These are phyloP conservation scores for Aphelocoma californica DNA, from an alignment of 2,797 vertebrate species.

Conservation along the genomic window DNA sequence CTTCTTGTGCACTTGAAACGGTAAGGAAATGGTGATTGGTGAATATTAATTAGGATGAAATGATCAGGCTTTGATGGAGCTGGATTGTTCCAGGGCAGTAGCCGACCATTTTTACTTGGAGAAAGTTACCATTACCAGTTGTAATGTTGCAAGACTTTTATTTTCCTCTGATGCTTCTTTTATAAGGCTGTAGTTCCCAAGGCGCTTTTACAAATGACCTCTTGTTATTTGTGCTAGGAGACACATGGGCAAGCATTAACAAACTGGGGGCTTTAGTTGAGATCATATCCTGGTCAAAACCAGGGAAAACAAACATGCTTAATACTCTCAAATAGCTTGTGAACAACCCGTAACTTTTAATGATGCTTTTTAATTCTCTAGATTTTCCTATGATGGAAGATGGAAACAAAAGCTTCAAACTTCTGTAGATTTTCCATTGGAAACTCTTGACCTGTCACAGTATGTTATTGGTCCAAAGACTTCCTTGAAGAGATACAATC, in stretches of 20 bases:
- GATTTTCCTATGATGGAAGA: constrained; percentile 96
- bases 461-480: constrained; percentile 95
- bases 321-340: background rate
- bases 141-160: background rate
- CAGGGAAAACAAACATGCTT: background rate
- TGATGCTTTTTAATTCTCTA: constrained; percentile 41
- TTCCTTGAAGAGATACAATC: constrained; percentile 88
- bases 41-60: background rate
- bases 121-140: background rate
- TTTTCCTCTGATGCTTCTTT: background rate
- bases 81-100: background rate
- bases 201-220: background rate
- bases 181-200: background rate
- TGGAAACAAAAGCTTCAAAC: constrained; percentile 99
- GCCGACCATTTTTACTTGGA: background rate
- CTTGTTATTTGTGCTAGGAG: background rate
- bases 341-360: background rate
- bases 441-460: constrained; percentile 89
- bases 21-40: constrained; percentile 66
- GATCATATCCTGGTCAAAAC: background rate
- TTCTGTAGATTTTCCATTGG: constrained; percentile 92
- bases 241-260: background rate
- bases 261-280: background rate
- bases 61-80: background rate
- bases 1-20: constrained; percentile 95